phyloP scores from a whole-genome alignment of 2,797 vertebrate genomes.

The Lophotriccus pileatus region DNA sequence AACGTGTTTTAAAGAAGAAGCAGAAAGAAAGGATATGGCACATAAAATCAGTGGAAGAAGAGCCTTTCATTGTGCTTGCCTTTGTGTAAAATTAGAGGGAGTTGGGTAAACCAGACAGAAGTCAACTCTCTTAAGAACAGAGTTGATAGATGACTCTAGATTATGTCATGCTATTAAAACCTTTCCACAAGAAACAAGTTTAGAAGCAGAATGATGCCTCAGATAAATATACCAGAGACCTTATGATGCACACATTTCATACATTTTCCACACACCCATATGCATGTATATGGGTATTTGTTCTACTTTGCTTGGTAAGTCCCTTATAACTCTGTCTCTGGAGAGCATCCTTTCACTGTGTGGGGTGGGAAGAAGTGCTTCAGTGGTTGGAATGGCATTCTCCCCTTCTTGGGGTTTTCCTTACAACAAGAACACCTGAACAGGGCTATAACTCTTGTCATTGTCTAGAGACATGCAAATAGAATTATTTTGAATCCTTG shows the following conservation, averaged over 20 bases:
- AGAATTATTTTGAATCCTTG: background rate
- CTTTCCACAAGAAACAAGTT: background rate
- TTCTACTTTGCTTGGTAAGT: background rate
- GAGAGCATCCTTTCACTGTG: background rate
- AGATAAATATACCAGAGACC: background rate
- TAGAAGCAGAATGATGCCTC: background rate
- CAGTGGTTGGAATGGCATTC: background rate
- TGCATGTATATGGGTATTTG: background rate
- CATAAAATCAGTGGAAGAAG: conserved; percentile 42
- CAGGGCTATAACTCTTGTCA: background rate
- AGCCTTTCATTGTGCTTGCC: background rate
- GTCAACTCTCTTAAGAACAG: conserved; percentile 5
- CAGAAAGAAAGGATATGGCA: conserved; percentile 14
- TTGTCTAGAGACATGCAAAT: background rate
- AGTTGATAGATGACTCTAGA: background rate
- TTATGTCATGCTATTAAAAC: conserved; percentile 26
- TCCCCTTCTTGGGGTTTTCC: accelerated
- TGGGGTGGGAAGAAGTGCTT: background rate
- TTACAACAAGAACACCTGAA: background rate
- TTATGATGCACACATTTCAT: background rate
- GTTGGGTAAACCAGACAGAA: conserved; percentile 17
- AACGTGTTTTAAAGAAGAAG: conserved; percentile 47
- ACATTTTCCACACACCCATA: background rate
- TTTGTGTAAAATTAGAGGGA: conserved; percentile 15
- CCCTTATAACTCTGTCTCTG: background rate